These are phyloP conservation scores for Morpho helenor DNA, from an alignment of 2,888 invertebrate genomes.

Conservation along the genomic window DNA sequence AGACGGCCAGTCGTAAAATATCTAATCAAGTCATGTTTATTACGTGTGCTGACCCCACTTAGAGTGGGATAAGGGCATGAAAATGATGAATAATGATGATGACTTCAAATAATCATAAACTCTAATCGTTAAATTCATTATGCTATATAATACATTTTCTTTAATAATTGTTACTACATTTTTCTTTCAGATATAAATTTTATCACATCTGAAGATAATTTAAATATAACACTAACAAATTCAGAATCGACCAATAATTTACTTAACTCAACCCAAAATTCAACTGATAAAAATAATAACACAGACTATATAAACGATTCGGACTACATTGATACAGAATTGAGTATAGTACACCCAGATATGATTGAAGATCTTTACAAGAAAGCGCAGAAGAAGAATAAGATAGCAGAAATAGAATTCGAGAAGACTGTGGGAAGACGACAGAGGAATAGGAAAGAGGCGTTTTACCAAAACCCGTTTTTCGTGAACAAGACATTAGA, in stretches of 20 bases:
- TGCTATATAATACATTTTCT: no score
- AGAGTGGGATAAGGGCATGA: no score
- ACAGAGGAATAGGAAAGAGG: not conserved
- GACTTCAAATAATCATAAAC: no score
- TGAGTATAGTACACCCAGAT: constrained; percentile 27
- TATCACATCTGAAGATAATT: not conserved
- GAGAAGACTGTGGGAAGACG: constrained; percentile 2
- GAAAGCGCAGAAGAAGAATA: constrained; percentile 19
- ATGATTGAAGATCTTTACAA: constrained; percentile 27
- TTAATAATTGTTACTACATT: no score
- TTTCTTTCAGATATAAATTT: constrained; percentile 6
- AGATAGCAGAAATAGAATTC: constrained; percentile 4
- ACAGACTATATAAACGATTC: not conserved
- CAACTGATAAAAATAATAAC: not conserved
- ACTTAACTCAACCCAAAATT: not conserved
- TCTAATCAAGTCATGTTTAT: no score
- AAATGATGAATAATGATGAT: no score
- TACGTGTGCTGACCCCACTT: no score
- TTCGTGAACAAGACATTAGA: constrained; percentile 24
- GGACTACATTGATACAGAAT: constrained; percentile 10
- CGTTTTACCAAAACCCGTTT: not conserved
- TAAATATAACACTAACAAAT: not conserved
- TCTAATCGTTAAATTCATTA: no score
- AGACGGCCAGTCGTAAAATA: no score
- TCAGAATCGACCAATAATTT: not conserved